These are phyloP conservation scores for Opisthocomus hoazin DNA, from an alignment of 2,113 vertebrate genomes.

Conservation along the genomic window DNA sequence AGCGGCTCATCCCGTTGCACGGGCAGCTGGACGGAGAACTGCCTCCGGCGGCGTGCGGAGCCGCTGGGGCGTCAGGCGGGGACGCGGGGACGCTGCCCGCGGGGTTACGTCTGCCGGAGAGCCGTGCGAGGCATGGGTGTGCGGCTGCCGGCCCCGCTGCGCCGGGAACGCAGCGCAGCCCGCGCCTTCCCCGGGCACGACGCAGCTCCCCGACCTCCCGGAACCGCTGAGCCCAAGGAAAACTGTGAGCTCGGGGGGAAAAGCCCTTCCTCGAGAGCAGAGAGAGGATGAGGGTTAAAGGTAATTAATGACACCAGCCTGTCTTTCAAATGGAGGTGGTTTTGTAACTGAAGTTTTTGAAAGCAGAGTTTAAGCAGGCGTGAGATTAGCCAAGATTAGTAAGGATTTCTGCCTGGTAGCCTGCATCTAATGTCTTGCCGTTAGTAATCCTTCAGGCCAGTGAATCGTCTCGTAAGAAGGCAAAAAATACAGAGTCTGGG, in stretches of 20 bases:
- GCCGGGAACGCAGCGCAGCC: not conserved
- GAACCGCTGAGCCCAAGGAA: not conserved
- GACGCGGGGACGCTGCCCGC: not conserved
- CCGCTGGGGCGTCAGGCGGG: not conserved
- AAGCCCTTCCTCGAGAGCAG: not conserved
- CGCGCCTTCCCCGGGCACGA: not conserved
- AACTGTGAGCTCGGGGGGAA: not conserved
- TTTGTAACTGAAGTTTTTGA: not conserved
- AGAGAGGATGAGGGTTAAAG: not conserved
- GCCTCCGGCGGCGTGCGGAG: not conserved
- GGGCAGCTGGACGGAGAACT: not conserved
- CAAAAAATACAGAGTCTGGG: not conserved
- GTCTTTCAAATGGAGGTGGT: not conserved
- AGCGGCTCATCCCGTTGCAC: not conserved
- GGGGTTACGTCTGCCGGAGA: not conserved
- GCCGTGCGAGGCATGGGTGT: not conserved
- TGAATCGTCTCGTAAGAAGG: not conserved
- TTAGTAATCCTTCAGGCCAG: conserved; percentile 13
- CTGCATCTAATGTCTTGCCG: not conserved
- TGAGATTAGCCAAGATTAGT: conserved; percentile 9
- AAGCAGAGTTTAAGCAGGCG: not conserved
- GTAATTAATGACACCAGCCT: not conserved
- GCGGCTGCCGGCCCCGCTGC: not conserved
- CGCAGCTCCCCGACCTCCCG: not conserved
- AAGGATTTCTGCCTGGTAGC: conserved; percentile 22